Evolutionary conservation across 2,888 invertebrate species (phyloP), one percentile per base, ranked within the genome.

Genomic region (Elmis aenea): DNA sequence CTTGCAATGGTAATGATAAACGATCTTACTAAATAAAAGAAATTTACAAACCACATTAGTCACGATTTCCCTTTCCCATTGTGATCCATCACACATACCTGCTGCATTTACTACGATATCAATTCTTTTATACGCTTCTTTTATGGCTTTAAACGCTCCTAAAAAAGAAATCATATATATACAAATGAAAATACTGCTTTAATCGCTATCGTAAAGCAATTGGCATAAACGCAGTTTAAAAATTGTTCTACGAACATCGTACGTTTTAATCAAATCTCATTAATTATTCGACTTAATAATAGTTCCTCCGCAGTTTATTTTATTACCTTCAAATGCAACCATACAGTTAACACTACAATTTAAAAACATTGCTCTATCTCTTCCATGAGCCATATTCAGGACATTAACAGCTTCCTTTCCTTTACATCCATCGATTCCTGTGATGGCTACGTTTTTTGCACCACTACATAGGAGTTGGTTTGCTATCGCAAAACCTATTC

Each of bases 401-500:
- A 46, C 44, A 14, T 52, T 52, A 1, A 57, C 57, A 0, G 64
- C 61, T 24, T 59, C 60, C 22, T 57, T 52, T 6, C 67, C 66
- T 30, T 53, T 51, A 25, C 53, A 45, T 3, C 47, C 39, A 38
- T 65, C 52, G 12, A 51, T 39, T 10, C 62, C 65, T 12, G 59
- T 54, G 9, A 67, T 49, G 6, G 53, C 55, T 0, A 63, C 65
- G 23, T 46, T 58, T 51, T 61, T 64, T 2, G 67, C 69, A 4
- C 72, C 71, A 24, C 61, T 50, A 36, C 57, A 59, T 9, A 72
- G 53, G n/a, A 73, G 51, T 36, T 67, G 65, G 44, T 68, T 64
- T 6, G 69, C 69, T 15, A 68, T 67, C 2, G 65, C 62, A 30
- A 64, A 62, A 5, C 72, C 73, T 23, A 70, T 68, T 2, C 69